These are phyloP conservation scores for Dendropsophus ebraccatus DNA, from an alignment of 2,113 vertebrate genomes.

Conservation along the genomic window DNA sequence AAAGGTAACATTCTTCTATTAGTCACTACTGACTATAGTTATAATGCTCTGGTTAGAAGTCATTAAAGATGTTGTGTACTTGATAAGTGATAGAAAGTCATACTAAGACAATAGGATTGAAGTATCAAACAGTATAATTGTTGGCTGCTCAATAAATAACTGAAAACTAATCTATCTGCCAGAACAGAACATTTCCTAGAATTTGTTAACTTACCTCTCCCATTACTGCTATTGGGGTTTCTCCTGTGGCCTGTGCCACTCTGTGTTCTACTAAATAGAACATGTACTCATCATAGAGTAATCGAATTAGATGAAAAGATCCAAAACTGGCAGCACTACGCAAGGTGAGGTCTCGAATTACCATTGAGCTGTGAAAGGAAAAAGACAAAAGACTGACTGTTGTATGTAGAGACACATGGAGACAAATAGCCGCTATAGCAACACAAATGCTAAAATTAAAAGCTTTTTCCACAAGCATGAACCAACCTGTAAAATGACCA, in stretches of 20 bases:
- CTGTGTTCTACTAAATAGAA: constrained; percentile 98
- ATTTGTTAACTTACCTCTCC: constrained; percentile 83
- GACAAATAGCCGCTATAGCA: background rate
- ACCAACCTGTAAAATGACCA: constrained; percentile 98
- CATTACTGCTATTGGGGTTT: constrained; percentile 97
- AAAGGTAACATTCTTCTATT: too few species aligned
- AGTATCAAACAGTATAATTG: too few species aligned
- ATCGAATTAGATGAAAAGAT: constrained; percentile 96
- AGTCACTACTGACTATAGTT: too few species aligned
- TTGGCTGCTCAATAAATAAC: too few species aligned
- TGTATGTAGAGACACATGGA: background rate
- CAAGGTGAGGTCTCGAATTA: constrained; percentile 95
- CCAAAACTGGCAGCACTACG: constrained; percentile 96
- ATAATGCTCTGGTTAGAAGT: too few species aligned
- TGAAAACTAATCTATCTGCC: too few species aligned
- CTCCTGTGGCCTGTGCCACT: constrained; percentile 91
- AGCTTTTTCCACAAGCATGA: background rate
- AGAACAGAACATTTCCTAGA: too few species aligned
- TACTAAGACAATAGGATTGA: too few species aligned
- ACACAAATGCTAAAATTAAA: too few species aligned
- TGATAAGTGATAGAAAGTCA: too few species aligned
- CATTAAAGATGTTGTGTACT: too few species aligned
- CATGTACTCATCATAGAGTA: constrained; percentile 98
- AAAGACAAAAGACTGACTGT: background rate
- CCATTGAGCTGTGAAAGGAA: constrained; percentile 87